These are phyloP conservation scores for Polyploca ridens DNA, from an alignment of 2,888 invertebrate species.

Conservation along the genomic window DNA sequence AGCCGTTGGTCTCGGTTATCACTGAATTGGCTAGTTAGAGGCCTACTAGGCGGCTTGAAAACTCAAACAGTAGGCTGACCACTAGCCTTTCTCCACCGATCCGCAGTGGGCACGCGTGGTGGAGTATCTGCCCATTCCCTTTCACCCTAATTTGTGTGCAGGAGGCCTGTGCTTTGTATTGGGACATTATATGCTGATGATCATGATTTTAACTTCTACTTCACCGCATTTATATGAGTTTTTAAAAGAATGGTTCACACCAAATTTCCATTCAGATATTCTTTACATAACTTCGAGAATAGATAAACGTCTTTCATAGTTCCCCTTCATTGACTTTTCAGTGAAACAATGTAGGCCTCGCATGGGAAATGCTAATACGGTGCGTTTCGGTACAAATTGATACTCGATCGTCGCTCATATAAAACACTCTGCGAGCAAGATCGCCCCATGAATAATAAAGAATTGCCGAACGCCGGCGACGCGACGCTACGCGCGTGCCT, in stretches of 20 bases:
- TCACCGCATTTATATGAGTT: no score
- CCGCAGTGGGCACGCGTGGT: no score
- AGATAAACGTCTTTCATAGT: slow-evolving; percentile 37
- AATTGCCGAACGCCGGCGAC: slow-evolving; percentile 72
- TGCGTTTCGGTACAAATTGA: slow-evolving; percentile 80
- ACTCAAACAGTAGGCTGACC: no score
- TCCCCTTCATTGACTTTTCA: slow-evolving; percentile 33
- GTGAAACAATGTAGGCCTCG: slow-evolving; percentile 74
- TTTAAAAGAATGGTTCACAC: neutral
- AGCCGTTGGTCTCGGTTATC: no score
- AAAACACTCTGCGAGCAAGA: slow-evolving; percentile 81
- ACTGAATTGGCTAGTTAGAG: no score
- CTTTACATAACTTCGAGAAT: slow-evolving; percentile 27
- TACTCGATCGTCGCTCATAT: slow-evolving; percentile 85
- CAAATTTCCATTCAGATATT: neutral
- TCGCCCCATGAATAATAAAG: slow-evolving; percentile 84
- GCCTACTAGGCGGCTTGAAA: no score
- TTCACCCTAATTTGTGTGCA: no score
- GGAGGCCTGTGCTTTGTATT: no score
- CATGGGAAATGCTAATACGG: slow-evolving; percentile 78
- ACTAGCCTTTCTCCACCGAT: no score
- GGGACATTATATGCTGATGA: no score
- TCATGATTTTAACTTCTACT: no score
- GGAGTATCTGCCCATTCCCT: no score
- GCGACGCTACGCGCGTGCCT: slow-evolving; percentile 43